These are phyloP conservation scores for Poicephalus meyeri DNA, from an alignment of 2,113 vertebrate genomes.

Conservation along the genomic window DNA sequence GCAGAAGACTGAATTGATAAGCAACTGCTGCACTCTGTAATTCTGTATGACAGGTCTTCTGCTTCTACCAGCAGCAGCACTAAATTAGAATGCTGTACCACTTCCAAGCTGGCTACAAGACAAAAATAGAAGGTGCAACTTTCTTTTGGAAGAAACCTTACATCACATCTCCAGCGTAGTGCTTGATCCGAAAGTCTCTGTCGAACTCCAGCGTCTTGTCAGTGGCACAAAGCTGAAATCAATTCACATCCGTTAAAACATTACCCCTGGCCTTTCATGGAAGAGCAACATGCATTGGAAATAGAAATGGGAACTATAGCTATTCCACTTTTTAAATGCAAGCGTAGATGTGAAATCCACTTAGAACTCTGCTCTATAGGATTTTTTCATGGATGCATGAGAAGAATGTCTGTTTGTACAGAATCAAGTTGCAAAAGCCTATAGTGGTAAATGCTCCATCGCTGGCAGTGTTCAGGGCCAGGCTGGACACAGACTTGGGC, in stretches of 20 bases:
- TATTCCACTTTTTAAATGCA: not conserved
- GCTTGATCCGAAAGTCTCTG: slow-evolving; percentile 92
- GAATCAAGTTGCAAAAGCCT: not conserved
- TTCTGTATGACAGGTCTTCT: not conserved
- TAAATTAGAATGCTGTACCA: not conserved
- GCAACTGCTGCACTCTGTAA: not conserved
- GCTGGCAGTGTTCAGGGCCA: not conserved
- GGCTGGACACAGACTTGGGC: not conserved
- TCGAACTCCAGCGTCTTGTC: slow-evolving; percentile 95
- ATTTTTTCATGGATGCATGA: not conserved
- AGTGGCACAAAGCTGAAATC: slow-evolving; percentile 84
- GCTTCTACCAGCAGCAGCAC: not conserved
- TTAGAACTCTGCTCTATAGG: not conserved
- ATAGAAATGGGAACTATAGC: not conserved
- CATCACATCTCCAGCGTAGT: slow-evolving; percentile 94
- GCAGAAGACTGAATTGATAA: not conserved
- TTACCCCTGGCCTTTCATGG: not conserved
- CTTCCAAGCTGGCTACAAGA: not conserved
- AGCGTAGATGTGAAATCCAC: not conserved
- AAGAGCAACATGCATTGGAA: not conserved
- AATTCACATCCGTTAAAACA: not conserved
- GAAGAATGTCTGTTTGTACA: not conserved
- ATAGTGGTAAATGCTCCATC: not conserved
- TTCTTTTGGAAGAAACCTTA: slow-evolving; percentile 74
- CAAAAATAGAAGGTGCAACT: not conserved